Evolutionary conservation across 2,113 vertebrate species (phyloP).

Genomic region (Hippolais icterina): DNA sequence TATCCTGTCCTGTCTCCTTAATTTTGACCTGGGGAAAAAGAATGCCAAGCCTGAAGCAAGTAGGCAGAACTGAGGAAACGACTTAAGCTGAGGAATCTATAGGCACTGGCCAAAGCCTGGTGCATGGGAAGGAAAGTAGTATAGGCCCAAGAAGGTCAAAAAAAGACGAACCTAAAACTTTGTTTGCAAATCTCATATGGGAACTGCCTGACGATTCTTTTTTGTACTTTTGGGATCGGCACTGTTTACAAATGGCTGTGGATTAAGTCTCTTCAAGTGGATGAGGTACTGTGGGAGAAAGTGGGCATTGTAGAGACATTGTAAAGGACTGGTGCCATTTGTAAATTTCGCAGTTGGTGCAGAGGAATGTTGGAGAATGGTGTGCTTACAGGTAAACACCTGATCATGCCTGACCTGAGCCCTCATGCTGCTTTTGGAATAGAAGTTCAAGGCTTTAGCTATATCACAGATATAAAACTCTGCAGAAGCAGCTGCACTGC

Average conservation of each 20-base stretch:
- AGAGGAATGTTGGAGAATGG: neutral
- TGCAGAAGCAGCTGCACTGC: neutral
- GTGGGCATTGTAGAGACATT: accelerated
- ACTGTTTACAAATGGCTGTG: neutral
- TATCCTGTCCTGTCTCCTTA: neutral
- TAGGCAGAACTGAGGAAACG: neutral
- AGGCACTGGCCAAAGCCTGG: neutral
- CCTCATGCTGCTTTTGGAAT: neutral
- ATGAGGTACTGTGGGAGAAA: neutral
- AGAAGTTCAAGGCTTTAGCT: neutral
- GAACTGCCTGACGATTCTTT: neutral
- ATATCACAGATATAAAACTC: neutral
- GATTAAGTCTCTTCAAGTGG: neutral
- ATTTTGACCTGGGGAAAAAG: neutral
- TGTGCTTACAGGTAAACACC: neutral
- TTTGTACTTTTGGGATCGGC: neutral
- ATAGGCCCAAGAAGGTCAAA: neutral
- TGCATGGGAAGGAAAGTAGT: neutral
- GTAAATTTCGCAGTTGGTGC: neutral
- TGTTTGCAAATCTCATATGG: neutral
- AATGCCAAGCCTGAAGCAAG: neutral
- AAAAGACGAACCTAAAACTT: neutral
- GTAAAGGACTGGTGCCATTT: neutral
- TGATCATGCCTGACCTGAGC: neutral
- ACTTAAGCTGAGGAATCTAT: neutral